Evolutionary conservation across 2,888 invertebrate species (phyloP), one percentile per base, ranked within the genome.

Genomic region (Tetragonula carbonaria): DNA sequence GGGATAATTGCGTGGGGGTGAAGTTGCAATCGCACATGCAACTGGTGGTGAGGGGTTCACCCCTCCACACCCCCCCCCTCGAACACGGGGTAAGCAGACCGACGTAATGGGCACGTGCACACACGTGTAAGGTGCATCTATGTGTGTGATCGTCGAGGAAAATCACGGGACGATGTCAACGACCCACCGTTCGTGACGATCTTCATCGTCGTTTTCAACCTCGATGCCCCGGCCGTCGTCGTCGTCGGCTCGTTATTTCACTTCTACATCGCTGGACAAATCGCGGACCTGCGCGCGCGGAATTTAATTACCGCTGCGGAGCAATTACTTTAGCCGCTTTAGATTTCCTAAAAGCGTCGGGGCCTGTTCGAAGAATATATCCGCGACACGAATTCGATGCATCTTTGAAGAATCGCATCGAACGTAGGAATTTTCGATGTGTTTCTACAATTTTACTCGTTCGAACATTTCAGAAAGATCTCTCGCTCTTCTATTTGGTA

Each of bases 161-260:
- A 93, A 93, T 93, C 92, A 93, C 93, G 86, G 91, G 86, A 87
- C 90, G 91, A 92, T 93, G 93, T 93, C 93, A 93, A 93, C 90
- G 93, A 93, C 93, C 93, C 82, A 82, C 85, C 85, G 85, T 78
- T 79, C 62, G 74, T 78, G 76, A 74, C 85, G 77, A 80, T 85
- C 85, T 84, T 81, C 86, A 67, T 59, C 80, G 84, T 59, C 80
- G 84, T 88, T 87, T 87, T 80, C 89, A 88, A 87, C 87, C 86
- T 83, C 87, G 73, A 80, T 73, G 81, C 28, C 68, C 55, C 71
- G 59, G 45, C 45, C 72, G 72, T 78, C 79, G 51, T 59, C 71
- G n/a, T n/a, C 74, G 65, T 59, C 73, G 73, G 14, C 62, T 68
- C 55, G 57, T 73, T 74, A 74, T 74, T 63, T 21, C 73, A 28